Evolutionary conservation across 2,888 invertebrate genomes (phyloP).

Genomic region (Mactromeris polynyma): DNA sequence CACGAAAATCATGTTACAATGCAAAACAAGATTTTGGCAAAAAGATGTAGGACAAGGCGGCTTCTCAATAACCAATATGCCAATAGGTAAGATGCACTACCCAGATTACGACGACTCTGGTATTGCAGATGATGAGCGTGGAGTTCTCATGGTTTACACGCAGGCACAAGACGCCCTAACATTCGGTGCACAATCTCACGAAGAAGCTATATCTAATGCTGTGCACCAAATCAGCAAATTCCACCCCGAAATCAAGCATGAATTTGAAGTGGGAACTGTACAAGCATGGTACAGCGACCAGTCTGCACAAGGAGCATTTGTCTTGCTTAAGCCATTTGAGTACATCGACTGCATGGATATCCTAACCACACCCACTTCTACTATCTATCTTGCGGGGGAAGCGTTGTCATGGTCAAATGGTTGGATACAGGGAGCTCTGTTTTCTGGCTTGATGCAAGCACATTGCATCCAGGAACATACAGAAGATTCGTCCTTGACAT

Average conservation of each 20-base stretch:
- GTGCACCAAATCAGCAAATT: slow-evolving; percentile 54
- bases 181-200: slow-evolving; percentile 52
- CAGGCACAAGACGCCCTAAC: slow-evolving; percentile 57
- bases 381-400: slow-evolving; percentile 67
- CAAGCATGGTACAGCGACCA: slow-evolving; percentile 66
- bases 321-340: slow-evolving; percentile 49
- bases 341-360: slow-evolving; percentile 50
- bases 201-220: too few species aligned
- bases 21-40: slow-evolving; percentile 64
- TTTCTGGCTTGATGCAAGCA: slow-evolving; percentile 46
- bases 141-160: slow-evolving; percentile 57
- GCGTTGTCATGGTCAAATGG: too few species aligned
- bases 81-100: too few species aligned
- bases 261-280: slow-evolving; percentile 65
- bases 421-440: too few species aligned
- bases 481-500: background rate
- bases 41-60: too few species aligned
- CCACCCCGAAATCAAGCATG: too few species aligned
- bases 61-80: too few species aligned
- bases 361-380: slow-evolving; percentile 39
- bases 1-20: slow-evolving; percentile 63
- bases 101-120: too few species aligned
- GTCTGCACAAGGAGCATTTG: slow-evolving; percentile 56
- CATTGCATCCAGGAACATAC: slow-evolving; percentile 19
- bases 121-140: slow-evolving; percentile 39